phyloP scores from a whole-genome alignment of 2,888 invertebrate species.

The Drosophila fulvimacula region DNA sequence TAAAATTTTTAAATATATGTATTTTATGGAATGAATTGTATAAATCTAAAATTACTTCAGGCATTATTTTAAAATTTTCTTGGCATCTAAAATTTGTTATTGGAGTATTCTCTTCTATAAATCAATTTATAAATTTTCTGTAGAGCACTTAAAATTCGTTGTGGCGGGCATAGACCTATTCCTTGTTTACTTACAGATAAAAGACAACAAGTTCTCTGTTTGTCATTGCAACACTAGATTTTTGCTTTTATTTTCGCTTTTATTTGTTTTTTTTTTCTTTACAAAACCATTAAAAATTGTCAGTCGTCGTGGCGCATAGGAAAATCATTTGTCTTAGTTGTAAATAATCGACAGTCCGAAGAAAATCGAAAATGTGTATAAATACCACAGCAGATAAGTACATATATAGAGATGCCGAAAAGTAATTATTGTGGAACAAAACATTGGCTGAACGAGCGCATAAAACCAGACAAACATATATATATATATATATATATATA shows the following conservation, averaged over 20 bases:
- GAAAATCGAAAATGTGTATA: slow-evolving; percentile 4
- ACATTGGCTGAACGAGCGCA: slow-evolving; percentile 12
- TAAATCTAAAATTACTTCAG: no score
- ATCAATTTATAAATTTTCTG: not conserved
- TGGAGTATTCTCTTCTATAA: not conserved
- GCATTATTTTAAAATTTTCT: not conserved
- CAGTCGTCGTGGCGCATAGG: slow-evolving; percentile 37
- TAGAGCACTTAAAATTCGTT: slow-evolving; percentile 2
- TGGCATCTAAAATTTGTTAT: not conserved
- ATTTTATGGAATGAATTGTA: no score
- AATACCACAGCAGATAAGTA: slow-evolving; percentile 8
- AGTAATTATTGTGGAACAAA: slow-evolving; percentile 17
- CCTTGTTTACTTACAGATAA: not conserved
- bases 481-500: not conserved
- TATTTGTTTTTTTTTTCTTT: slow-evolving; percentile 10
- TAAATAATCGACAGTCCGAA: slow-evolving; percentile 20
- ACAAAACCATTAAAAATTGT: slow-evolving; percentile 33
- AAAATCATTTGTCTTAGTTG: slow-evolving; percentile 59
- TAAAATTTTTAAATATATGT: no score
- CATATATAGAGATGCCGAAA: not conserved
- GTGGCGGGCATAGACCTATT: not conserved
- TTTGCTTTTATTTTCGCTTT: slow-evolving; percentile 21
- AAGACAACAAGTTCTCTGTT: slow-evolving; percentile 36
- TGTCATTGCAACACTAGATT: slow-evolving; percentile 22
- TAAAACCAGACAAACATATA: not conserved